Percentiles rank a stretch among this genome's conserved stretches.
Evolutionary conservation across 2,888 invertebrate genomes (phyloP).

Genomic region (Ornithoptera priamus): DNA sequence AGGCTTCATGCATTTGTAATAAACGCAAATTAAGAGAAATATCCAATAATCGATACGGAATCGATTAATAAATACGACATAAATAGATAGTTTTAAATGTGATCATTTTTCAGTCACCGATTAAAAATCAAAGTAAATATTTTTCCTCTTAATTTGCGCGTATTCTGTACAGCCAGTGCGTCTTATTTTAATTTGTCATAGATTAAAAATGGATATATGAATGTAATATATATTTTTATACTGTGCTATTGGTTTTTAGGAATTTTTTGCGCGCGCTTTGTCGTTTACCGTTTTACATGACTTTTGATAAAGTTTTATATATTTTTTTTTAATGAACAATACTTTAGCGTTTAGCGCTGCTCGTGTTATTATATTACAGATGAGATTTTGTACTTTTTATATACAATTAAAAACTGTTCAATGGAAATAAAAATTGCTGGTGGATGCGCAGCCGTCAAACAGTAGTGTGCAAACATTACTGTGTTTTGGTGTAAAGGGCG

Average conservation of each 20-base stretch:
- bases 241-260: slow-evolving; percentile 56
- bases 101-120: no score
- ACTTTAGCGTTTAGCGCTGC: slow-evolving; percentile 38
- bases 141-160: slow-evolving; percentile 7
- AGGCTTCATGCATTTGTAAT: no score
- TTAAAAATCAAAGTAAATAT: no score
- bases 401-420: no score
- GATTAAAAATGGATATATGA: slow-evolving; percentile 15
- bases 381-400: not conserved
- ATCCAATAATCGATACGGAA: no score
- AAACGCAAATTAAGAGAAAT: no score
- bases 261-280: slow-evolving; percentile 55
- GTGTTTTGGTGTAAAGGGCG: no score
- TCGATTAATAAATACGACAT: no score
- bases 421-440: no score
- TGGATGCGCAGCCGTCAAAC: no score
- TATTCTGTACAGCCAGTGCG: slow-evolving; percentile 17
- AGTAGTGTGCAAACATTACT: no score
- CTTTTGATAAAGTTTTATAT: slow-evolving; percentile 55
- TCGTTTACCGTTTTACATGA: slow-evolving; percentile 41
- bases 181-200: slow-evolving; percentile 29
- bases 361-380: not conserved
- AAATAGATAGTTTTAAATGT: no score
- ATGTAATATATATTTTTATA: slow-evolving; percentile 66
- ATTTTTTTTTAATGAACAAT: slow-evolving; percentile 47